A percentile compares a stretch with the other conserved stretches of the same genome.
These are phyloP conservation scores for Camponotus floridanus DNA, from an alignment of 1,140 invertebrate species.

Conservation along the genomic window DNA sequence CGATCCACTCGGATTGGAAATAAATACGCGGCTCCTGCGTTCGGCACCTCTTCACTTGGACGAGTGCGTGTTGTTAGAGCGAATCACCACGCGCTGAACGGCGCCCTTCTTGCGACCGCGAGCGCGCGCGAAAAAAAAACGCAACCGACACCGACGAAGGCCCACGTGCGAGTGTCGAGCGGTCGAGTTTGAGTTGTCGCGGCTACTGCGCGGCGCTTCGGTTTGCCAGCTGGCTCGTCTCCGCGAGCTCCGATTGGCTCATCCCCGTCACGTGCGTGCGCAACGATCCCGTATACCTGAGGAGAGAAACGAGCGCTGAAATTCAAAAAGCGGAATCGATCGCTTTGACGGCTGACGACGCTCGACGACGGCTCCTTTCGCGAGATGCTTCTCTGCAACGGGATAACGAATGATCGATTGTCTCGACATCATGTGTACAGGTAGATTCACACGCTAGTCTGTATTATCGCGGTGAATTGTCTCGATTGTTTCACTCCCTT, in stretches of 20 bases:
- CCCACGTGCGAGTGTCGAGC: slow-evolving; percentile 85
- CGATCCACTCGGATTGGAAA: neutral
- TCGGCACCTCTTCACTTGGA: slow-evolving; percentile 3
- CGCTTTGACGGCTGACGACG: slow-evolving; percentile 36
- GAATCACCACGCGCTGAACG: slow-evolving; percentile 43
- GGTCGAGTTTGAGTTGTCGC: slow-evolving; percentile 66
- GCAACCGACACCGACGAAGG: slow-evolving; percentile 79
- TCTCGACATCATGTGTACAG: slow-evolving; percentile 24
- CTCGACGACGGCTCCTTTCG: neutral
- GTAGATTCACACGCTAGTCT: neutral
- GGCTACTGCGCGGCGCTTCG: slow-evolving; percentile 76
- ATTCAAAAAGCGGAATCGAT: slow-evolving; percentile 53
- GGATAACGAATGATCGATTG: slow-evolving; percentile 51
- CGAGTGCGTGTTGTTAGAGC: neutral
- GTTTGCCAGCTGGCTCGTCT: slow-evolving; percentile 61
- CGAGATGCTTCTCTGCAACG: slow-evolving; percentile 17
- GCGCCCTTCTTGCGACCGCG: neutral
- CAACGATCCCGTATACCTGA: slow-evolving; percentile 69
- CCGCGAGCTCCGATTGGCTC: slow-evolving; percentile 65
- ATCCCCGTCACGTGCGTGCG: slow-evolving; percentile 9
- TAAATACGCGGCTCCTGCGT: neutral
- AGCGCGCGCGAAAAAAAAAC: slow-evolving; percentile 56
- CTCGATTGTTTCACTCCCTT: neutral
- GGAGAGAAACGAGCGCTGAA: slow-evolving; percentile 51
- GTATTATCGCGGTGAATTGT: slow-evolving; percentile 1